Conservation (phyloP, 2,113 vertebrate species). For the Alethe castanea region DNA sequence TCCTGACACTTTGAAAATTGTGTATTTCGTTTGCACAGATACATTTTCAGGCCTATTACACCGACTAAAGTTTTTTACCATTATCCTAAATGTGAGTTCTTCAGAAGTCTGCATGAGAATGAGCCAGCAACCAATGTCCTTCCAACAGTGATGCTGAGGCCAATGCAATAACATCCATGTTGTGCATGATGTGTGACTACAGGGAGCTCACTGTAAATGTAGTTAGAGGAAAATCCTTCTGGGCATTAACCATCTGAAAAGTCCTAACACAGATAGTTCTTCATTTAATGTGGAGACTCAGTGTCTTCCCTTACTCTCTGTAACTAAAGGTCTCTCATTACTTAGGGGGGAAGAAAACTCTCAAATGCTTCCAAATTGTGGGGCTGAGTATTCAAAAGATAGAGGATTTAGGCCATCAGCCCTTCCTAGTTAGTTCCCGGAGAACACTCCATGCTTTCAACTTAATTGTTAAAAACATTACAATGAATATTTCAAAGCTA, state of each 20-base stretch:
- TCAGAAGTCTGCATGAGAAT: not conserved
- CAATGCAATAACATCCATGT: not conserved
- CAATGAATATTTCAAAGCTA: conserved; percentile 12
- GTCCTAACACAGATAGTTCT: not conserved
- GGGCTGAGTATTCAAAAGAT: not conserved
- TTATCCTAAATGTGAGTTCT: not conserved
- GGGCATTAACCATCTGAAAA: not conserved
- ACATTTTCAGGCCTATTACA: conserved; percentile 3
- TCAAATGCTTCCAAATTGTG: not conserved
- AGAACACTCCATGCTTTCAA: not conserved
- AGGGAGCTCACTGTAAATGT: not conserved
- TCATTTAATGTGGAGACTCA: not conserved
- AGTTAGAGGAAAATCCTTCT: not conserved
- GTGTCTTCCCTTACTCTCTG: not conserved
- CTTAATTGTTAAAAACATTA: conserved; percentile 1
- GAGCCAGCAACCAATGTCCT: not conserved
- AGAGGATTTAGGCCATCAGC: not conserved
- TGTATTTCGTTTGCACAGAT: not conserved
- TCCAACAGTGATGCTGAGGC: not conserved
- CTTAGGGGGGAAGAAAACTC: not conserved
- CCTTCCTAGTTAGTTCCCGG: not conserved
- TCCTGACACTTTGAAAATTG: not conserved
- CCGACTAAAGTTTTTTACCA: not conserved
- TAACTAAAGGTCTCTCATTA: not conserved
- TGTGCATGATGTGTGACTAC: not conserved